Evolutionary conservation across 2,888 invertebrate species (phyloP), one percentile per base, ranked within the genome.

Genomic region (Lomographa bimaculata): DNA sequence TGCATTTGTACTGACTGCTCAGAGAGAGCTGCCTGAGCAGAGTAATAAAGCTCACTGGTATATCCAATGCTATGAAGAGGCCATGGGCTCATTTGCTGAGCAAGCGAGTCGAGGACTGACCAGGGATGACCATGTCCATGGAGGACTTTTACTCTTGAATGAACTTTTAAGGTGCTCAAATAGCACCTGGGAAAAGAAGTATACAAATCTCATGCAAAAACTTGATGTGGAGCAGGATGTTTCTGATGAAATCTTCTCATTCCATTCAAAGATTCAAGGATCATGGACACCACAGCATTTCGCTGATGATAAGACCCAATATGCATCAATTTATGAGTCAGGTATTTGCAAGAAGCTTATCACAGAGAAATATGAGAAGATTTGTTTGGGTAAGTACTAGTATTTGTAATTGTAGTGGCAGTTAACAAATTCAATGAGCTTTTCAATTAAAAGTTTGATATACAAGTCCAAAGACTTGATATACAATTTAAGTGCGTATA

Each of bases 91-190:
- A 24, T 95, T 96, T 61, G 93, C 94, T 54, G 94, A 94, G 42
- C 76, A 78, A 41, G 54, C 65, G 3, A 57, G 63, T 1, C 93
- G 94, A 70, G 93, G 94, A 46, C 92, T 94, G 28, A 94, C 93
- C 8, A 91, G 94, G 49, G 98, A 99, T 70, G 98, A 98, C 70
- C 92, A 96, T 74, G 93, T 96, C 14, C 98, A 99, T 71, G 98
- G 98, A 10, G 96, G 96, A 1, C 87, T 99, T 5, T 90, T 99
- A 26, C 95, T 98, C 27, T 90, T 98, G 10, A 98, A 99, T 81
- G 99, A 99, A 82, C 90, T 99, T 0, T 89, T 99, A 9, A 91
- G 98, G 28, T 96, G 96, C 73, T 95, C 97, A 25, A 97, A 98
- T 80, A 92, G 95, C 0, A 91, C 92, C 17, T 97, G 97, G 96